These are phyloP conservation scores for Suricata suricatta DNA, from an alignment of 2,113 vertebrate species.

Conservation along the genomic window DNA sequence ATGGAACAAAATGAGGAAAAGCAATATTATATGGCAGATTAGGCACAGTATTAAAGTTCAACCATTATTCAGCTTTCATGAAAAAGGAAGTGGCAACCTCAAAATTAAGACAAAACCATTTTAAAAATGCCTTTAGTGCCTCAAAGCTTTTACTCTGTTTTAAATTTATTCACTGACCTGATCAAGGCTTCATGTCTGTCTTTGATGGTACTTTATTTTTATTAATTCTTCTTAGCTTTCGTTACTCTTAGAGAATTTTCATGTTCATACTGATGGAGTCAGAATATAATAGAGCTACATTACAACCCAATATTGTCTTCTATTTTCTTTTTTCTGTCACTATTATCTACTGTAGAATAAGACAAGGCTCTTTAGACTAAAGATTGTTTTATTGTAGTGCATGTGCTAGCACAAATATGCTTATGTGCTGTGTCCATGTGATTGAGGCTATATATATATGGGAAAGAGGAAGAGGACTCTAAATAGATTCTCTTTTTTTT, in stretches of 20 bases:
- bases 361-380: background rate
- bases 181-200: background rate
- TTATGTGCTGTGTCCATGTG: background rate
- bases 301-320: background rate
- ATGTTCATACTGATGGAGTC: background rate
- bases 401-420: background rate
- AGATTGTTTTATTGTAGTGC: slow-evolving; percentile 1
- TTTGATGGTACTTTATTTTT: background rate
- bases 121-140: background rate
- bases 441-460: background rate
- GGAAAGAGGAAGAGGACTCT: background rate
- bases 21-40: background rate
- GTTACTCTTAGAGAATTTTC: slow-evolving; percentile 21
- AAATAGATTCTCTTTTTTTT: background rate
- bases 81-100: slow-evolving; percentile 33
- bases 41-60: slow-evolving; percentile 29
- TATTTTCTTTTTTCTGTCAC: background rate
- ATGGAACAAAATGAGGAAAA: slow-evolving; percentile 4
- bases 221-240: background rate
- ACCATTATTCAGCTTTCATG: slow-evolving; percentile 39
- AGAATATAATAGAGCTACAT: background rate
- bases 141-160: background rate
- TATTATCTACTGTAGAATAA: background rate
- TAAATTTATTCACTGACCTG: slow-evolving; percentile 15
- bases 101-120: slow-evolving; percentile 43